A percentile compares a stretch with the other conserved stretches of the same genome.
Evolutionary conservation across 2,888 invertebrate species (phyloP).

Genomic region (Drosophila niveifrons): DNA sequence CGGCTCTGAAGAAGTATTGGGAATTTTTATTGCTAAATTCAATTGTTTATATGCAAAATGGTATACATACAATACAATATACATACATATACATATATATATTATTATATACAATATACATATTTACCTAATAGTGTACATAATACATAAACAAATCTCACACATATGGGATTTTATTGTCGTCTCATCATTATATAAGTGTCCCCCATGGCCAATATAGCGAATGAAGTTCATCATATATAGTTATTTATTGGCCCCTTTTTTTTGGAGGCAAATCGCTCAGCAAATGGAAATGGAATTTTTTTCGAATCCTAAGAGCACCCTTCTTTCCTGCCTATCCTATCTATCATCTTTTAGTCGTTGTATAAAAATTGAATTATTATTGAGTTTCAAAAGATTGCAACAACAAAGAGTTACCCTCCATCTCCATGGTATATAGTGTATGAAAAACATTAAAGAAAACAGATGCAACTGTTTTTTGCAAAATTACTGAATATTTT

Average conservation of each 20-base stretch:
- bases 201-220: conserved; percentile 6
- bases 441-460: conserved; percentile 21
- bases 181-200: conserved; percentile 43
- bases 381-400: conserved; percentile 61
- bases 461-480: conserved; percentile 51
- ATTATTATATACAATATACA: conserved; percentile 47
- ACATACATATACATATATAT: conserved; percentile 58
- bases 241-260: conserved; percentile 14
- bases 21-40: conserved; percentile 78
- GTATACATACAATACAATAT: conserved; percentile 73
- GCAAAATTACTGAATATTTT: conserved; percentile 75
- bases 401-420: conserved; percentile 53
- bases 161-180: conserved; percentile 29
- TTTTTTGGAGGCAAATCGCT: conserved; percentile 38
- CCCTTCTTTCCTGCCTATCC: background rate
- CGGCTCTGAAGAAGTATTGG: conserved; percentile 61
- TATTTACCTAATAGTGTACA: conserved; percentile 62
- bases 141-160: conserved; percentile 34
- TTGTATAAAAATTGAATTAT: conserved; percentile 62
- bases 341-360: conserved; percentile 45
- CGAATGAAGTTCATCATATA: background rate
- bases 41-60: conserved; percentile 80
- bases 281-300: conserved; percentile 27
- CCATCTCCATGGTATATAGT: conserved; percentile 50
- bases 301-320: conserved; percentile 35